phyloP scores from a whole-genome alignment of 2,113 vertebrate species.

The Pseudorasbora parva region DNA sequence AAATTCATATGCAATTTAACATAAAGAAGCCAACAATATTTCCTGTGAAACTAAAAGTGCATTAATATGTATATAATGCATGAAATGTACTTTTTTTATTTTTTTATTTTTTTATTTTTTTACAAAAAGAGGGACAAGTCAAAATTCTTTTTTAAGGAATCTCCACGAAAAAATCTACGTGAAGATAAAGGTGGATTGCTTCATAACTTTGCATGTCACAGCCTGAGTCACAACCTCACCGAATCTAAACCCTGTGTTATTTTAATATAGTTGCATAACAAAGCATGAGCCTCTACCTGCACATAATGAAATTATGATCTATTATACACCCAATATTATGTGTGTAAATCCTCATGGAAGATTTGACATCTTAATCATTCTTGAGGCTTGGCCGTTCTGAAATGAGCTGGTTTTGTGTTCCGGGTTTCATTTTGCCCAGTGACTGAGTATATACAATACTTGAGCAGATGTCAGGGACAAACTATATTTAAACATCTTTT shows the following conservation, averaged over 20 bases:
- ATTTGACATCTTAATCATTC: slow-evolving; percentile 7
- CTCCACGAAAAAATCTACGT: neutral
- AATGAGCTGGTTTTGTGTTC: slow-evolving; percentile 35
- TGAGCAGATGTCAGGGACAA: neutral
- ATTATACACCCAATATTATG: neutral
- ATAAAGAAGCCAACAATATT: neutral
- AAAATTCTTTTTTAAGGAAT: neutral
- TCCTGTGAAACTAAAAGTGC: neutral
- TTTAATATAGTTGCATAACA: slow-evolving; percentile 11
- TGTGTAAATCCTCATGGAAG: slow-evolving; percentile 11
- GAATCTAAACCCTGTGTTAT: neutral
- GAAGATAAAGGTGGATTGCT: neutral
- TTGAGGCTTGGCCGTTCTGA: neutral
- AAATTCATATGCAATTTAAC: neutral
- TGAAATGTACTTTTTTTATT: neutral
- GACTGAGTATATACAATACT: slow-evolving; percentile 34
- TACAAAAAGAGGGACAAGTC: neutral
- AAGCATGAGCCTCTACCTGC: neutral
- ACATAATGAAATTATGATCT: neutral
- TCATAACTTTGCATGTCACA: slow-evolving; percentile 8
- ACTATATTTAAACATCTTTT: slow-evolving; percentile 56
- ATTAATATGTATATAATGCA: neutral
- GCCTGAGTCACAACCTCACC: neutral
- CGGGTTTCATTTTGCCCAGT: slow-evolving; percentile 55
- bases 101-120: neutral